These are phyloP conservation scores for Ganaspis brasiliensis DNA, from an alignment of 2,888 invertebrate genomes.

Conservation along the genomic window DNA sequence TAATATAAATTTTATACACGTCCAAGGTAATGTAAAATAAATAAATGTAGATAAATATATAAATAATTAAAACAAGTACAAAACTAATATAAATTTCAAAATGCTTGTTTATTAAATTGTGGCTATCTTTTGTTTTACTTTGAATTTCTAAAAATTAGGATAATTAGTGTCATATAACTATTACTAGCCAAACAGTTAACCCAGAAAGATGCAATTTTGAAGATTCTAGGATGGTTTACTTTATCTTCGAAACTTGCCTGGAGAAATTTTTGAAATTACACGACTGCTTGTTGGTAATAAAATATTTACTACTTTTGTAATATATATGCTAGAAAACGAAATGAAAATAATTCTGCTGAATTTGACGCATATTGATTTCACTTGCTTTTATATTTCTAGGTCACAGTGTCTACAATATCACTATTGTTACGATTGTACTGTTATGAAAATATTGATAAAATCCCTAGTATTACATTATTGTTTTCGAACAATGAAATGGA, in stretches of 20 bases:
- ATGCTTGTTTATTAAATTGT: neutral
- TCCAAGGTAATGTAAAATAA: no score
- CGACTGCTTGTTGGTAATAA: neutral
- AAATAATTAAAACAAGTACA: no score
- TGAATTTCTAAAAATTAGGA: slow-evolving; percentile 7
- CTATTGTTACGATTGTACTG: slow-evolving; percentile 31
- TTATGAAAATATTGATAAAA: slow-evolving; percentile 10
- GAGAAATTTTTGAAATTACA: neutral
- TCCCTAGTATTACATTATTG: neutral
- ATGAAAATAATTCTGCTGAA: slow-evolving; percentile 1
- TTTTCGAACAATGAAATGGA: neutral
- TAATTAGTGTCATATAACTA: slow-evolving; percentile 8
- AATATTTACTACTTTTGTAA: slow-evolving; percentile 15
- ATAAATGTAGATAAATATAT: no score
- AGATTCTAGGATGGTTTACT: neutral
- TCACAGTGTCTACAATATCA: slow-evolving; percentile 8
- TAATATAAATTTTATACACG: no score
- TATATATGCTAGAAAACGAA: neutral
- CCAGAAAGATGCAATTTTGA: neutral
- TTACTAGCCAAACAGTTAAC: neutral
- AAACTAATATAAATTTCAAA: neutral
- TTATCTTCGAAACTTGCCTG: neutral
- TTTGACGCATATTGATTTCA: slow-evolving; percentile 2
- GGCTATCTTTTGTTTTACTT: neutral
- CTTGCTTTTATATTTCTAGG: slow-evolving; percentile 8